Conservation (phyloP, 1,140 invertebrate species). For the Bombus balteatus region DNA sequence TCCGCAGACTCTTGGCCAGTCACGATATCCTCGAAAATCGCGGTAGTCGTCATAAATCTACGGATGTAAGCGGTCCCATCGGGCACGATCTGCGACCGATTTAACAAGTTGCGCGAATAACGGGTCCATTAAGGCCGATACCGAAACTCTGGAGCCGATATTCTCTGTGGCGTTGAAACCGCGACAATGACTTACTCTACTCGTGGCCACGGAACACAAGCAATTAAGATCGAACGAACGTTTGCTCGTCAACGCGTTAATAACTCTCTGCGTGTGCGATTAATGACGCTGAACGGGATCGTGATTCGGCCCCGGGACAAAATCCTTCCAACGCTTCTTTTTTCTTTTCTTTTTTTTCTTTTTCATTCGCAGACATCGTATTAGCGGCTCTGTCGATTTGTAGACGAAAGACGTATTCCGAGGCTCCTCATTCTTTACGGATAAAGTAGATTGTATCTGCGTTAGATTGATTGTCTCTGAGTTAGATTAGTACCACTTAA, state of each 20-base stretch:
- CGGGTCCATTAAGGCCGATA: conserved; percentile 56
- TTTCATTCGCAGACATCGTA: background rate
- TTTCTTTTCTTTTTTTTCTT: background rate
- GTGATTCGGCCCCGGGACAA: conserved; percentile 16
- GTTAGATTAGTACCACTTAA: background rate
- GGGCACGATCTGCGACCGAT: conserved; percentile 47
- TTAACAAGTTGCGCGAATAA: conserved; percentile 65
- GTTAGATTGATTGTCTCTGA: background rate
- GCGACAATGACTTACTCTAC: conserved; percentile 47
- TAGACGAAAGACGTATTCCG: background rate
- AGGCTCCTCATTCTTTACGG: background rate
- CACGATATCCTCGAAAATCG: conserved; percentile 69
- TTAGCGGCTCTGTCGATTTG: conserved; percentile 1
- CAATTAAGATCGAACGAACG: conserved; percentile 43
- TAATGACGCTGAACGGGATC: conserved; percentile 42
- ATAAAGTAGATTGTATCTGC: background rate
- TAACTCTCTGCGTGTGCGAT: conserved; percentile 41
- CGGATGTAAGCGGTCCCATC: conserved; percentile 48
- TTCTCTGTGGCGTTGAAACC: conserved; percentile 16
- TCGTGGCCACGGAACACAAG: background rate
- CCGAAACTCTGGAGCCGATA: conserved; percentile 39
- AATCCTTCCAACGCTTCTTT: background rate
- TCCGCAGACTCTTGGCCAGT: conserved; percentile 35
- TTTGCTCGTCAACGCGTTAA: conserved; percentile 55
- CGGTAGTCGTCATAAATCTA: conserved; percentile 66